Evolutionary conservation across 1,140 invertebrate species (phyloP).

Genomic region (Meteorus sp.): DNA sequence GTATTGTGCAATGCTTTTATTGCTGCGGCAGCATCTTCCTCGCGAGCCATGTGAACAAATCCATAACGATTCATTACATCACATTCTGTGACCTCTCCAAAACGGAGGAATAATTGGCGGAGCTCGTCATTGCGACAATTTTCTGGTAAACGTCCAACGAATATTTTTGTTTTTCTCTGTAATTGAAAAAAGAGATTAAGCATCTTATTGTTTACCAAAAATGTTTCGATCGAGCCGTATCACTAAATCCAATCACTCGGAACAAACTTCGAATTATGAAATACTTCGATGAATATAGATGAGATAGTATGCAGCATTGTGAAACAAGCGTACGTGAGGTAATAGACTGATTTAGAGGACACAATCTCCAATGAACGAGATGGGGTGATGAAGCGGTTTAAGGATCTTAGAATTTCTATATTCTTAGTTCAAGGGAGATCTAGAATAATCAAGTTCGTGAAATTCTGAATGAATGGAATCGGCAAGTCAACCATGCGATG

Average conservation of each 20-base stretch:
- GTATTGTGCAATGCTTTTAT: slow-evolving; percentile 57
- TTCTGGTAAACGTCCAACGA: slow-evolving; percentile 56
- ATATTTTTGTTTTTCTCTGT: slow-evolving; percentile 58
- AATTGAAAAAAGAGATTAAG: slow-evolving; percentile 20
- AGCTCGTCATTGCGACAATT: slow-evolving; percentile 57
- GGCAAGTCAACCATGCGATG: background rate
- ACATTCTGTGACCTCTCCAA: slow-evolving; percentile 56
- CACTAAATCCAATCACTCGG: background rate
- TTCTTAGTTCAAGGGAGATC: too few species aligned
- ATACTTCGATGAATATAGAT: too few species aligned
- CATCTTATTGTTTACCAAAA: slow-evolving; percentile 18
- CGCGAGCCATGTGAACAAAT: slow-evolving; percentile 57
- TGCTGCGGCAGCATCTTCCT: slow-evolving; percentile 54
- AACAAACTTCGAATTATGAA: too few species aligned
- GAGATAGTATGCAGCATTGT: too few species aligned
- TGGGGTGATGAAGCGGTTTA: too few species aligned
- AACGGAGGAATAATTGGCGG: slow-evolving; percentile 53
- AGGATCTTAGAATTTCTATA: too few species aligned
- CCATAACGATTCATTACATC: slow-evolving; percentile 58
- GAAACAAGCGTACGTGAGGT: too few species aligned
- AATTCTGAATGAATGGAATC: background rate
- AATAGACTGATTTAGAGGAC: too few species aligned
- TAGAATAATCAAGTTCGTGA: background rate
- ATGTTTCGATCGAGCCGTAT: background rate
- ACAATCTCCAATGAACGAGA: too few species aligned